Conservation (phyloP, 2,797 vertebrate genomes). For the Alcedo quadribrachys region DNA sequence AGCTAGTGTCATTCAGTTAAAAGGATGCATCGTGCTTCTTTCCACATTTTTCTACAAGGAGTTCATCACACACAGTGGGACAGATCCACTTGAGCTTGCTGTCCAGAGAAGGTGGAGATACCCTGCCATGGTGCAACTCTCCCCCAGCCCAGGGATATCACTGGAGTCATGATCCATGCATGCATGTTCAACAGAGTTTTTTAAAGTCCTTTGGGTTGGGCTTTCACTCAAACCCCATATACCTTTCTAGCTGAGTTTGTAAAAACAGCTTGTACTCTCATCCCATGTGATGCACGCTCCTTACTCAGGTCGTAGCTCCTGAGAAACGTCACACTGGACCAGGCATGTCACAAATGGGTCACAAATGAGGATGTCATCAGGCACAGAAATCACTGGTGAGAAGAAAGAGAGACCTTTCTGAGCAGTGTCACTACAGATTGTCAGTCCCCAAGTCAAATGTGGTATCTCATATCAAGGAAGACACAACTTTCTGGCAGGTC, state of each 20-base stretch:
- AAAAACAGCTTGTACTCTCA: not conserved
- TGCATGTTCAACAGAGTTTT: fast-evolving
- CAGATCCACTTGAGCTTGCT: not conserved
- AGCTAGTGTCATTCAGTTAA: conserved; percentile 27
- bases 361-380: not conserved
- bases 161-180: not conserved
- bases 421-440: not conserved
- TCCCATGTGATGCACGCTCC: fast-evolving
- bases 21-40: not conserved
- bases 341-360: no score
- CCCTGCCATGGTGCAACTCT: not conserved
- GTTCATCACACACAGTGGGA: not conserved
- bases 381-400: not conserved
- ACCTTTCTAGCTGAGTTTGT: not conserved
- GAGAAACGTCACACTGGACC: not conserved
- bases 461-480: not conserved
- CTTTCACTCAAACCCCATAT: not conserved
- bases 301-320: not conserved
- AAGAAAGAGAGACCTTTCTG: not conserved
- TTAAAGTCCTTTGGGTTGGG: not conserved
- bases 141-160: not conserved
- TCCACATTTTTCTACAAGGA: not conserved
- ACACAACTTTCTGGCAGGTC: not conserved
- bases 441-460: not conserved
- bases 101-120: not conserved